phyloP scores from a whole-genome alignment of 2,113 vertebrate genomes.

The Colossoma macropomum region DNA sequence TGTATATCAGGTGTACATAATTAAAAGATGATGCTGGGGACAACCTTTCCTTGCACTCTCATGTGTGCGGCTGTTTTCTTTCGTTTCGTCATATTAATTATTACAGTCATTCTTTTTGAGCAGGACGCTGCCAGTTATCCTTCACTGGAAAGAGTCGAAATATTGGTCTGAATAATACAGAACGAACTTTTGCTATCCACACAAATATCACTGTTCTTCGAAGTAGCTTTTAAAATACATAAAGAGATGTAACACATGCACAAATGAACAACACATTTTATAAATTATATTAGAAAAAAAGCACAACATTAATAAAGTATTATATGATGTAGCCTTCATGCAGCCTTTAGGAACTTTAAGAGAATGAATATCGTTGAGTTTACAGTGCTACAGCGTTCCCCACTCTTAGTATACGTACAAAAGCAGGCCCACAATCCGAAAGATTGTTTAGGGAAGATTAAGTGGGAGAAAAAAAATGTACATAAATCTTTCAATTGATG shows the following conservation, averaged over 20 bases:
- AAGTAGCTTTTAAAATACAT: no score
- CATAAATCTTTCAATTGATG: not conserved
- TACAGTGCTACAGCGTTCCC: not conserved
- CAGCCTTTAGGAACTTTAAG: no score
- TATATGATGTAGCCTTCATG: no score
- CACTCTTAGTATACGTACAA: not conserved
- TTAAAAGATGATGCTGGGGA: conserved; percentile 70
- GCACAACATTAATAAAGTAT: no score
- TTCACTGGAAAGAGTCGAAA: not conserved
- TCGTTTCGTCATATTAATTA: not conserved
- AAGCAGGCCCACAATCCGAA: no score
- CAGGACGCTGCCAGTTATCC: not conserved
- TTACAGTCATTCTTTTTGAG: not conserved
- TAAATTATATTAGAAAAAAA: not conserved
- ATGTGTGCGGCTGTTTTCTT: conserved; percentile 4
- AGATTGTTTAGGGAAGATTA: not conserved
- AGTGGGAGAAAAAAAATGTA: not conserved
- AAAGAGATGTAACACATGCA: no score
- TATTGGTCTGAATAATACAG: not conserved
- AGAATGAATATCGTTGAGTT: no score
- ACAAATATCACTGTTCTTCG: no score
- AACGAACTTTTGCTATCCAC: not conserved
- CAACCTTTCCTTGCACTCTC: conserved; percentile 11
- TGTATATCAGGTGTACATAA: conserved; percentile 81
- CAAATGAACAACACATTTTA: not conserved